Evolutionary conservation across 2,888 invertebrate genomes (phyloP).

Genomic region (Herminia tarsipennalis): DNA sequence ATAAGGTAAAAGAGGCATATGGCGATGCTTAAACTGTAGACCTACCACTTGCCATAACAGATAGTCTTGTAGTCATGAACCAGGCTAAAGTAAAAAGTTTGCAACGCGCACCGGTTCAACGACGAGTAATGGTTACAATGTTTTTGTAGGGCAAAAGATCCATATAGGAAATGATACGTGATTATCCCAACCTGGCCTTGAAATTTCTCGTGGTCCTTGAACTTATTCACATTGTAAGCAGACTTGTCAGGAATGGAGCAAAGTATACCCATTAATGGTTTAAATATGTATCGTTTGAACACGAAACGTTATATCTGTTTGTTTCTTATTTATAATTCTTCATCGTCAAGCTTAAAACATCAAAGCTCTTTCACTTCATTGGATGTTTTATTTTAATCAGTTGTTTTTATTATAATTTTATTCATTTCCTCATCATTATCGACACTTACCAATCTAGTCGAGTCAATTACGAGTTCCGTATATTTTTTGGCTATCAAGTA

Average conservation of each 20-base stretch:
- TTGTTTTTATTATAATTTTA: constrained; percentile 3
- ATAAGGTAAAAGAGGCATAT: constrained; percentile 27
- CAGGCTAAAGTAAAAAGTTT: constrained; percentile 33
- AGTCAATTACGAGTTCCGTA: constrained; percentile 13
- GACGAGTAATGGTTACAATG: constrained; percentile 20
- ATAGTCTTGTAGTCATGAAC: constrained; percentile 26
- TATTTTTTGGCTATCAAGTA: constrained; percentile 17
- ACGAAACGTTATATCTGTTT: neutral
- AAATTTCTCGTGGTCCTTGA: too few species aligned
- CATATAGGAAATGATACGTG: constrained; percentile 30
- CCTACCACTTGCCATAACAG: constrained; percentile 29
- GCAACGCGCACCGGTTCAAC: constrained; percentile 12
- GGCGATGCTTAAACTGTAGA: constrained; percentile 26
- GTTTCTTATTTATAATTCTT: too few species aligned
- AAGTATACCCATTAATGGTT: too few species aligned
- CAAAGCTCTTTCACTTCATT: too few species aligned
- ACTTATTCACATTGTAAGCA: too few species aligned
- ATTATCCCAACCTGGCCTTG: too few species aligned
- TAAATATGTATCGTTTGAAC: neutral
- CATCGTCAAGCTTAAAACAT: too few species aligned
- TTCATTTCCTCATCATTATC: constrained; percentile 1
- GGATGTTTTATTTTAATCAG: neutral
- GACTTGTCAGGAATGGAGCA: too few species aligned
- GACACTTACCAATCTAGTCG: neutral
- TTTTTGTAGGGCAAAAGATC: constrained; percentile 20